Conservation (phyloP, 2,797 vertebrate genomes). For the Malurus leucopterus region DNA sequence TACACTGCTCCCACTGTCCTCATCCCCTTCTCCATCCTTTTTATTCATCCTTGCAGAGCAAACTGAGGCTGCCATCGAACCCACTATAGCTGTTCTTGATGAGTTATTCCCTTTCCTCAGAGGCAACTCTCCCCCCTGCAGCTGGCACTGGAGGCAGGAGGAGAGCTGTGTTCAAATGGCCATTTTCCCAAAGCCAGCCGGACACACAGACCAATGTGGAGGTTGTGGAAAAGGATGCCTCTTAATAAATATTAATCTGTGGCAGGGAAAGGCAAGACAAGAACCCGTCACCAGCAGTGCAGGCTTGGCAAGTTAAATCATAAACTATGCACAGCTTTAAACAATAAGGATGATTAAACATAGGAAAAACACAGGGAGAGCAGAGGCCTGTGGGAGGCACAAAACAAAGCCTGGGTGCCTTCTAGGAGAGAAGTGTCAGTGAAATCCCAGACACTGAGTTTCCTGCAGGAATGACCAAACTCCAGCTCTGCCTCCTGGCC, state of each 20-base stretch:
- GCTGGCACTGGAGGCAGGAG: background rate
- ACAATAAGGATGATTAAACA: slow-evolving; percentile 53
- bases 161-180: background rate
- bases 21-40: background rate
- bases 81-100: background rate
- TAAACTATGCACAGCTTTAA: slow-evolving; percentile 24
- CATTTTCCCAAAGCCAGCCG: background rate
- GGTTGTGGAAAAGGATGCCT: background rate
- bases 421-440: background rate
- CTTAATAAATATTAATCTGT: slow-evolving; percentile 50
- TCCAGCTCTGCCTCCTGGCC: background rate
- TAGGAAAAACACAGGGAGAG: slow-evolving; percentile 17
- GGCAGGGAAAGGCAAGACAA: slow-evolving; percentile 37
- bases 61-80: background rate
- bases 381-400: slow-evolving; percentile 20
- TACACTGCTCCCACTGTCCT: background rate
- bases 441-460: background rate
- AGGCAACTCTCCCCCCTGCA: background rate
- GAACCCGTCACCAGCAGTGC: slow-evolving; percentile 20
- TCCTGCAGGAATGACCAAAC: background rate
- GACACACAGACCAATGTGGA: background rate
- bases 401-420: background rate
- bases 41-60: background rate
- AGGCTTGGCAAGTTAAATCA: slow-evolving; percentile 39
- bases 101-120: background rate